These are phyloP conservation scores for Drosophila kuntzei DNA, from an alignment of 2,888 invertebrate species.

Conservation along the genomic window DNA sequence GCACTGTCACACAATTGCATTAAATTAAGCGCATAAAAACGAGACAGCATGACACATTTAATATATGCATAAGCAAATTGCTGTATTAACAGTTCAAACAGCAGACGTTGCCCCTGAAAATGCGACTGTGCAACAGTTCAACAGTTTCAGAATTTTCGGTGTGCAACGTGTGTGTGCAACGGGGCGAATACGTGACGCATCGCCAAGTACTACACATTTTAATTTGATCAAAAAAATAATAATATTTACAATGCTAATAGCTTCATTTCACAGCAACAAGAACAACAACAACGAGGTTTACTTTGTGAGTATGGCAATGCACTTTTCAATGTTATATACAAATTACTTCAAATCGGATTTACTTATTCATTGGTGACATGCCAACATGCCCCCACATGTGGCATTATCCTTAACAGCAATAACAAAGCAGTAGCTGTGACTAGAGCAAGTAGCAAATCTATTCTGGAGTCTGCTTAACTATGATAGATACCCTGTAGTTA, in stretches of 20 bases:
- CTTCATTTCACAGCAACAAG: conserved; percentile 55
- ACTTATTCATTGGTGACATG: conserved; percentile 40
- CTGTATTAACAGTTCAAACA: conserved; percentile 61
- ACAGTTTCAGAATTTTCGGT: conserved; percentile 33
- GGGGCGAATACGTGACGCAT: conserved; percentile 61
- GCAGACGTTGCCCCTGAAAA: conserved; percentile 48
- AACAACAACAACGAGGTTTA: conserved; percentile 11
- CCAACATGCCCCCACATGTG: conserved; percentile 38
- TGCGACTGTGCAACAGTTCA: conserved; percentile 32
- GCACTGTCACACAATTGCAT: conserved; percentile 51
- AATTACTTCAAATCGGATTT: conserved; percentile 55
- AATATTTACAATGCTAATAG: conserved; percentile 80
- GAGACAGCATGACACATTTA: conserved; percentile 56
- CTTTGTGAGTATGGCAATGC: conserved; percentile 45
- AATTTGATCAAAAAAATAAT: conserved; percentile 75
- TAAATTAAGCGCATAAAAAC: conserved; percentile 63
- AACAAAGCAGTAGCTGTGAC: conserved; percentile 28
- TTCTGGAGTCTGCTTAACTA: neutral
- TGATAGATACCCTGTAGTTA: neutral
- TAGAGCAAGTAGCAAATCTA: neutral
- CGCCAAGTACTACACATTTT: conserved; percentile 68
- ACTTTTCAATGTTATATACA: conserved; percentile 48
- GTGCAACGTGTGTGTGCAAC: conserved; percentile 12
- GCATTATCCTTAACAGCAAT: conserved; percentile 57
- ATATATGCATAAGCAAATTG: conserved; percentile 73